Evolutionary conservation across 2,888 invertebrate genomes (phyloP), one percentile per base, ranked within the genome.

Genomic region (Synanthedon tipuliformis): DNA sequence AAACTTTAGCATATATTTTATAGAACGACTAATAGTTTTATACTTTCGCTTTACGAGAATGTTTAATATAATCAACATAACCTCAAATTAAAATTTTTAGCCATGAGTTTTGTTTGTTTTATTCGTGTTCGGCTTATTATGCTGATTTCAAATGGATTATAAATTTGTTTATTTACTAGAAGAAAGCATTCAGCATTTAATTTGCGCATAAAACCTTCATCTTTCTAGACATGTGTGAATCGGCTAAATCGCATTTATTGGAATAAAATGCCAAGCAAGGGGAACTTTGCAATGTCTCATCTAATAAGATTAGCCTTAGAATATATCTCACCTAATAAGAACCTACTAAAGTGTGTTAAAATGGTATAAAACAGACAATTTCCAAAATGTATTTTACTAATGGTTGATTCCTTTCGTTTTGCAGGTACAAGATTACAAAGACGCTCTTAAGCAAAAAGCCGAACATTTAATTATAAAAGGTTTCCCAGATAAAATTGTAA

Each of bases 401-500:
- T 34, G 34, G 34, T 34, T 34, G 3, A 34, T 10, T 34, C 10
- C 34, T 15, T 41, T 49, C 3, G 12, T 15, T 65, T 75, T 88
- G 59, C 84, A 95, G 95, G 95, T 96, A 64, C 93, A 95, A 81
- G 95, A 95, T 66, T 97, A 96, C 84, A 96, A 96, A 87, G 95
- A 96, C 71, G 92, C 93, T 57, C 88, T 96, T 58, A 96, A 95
- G 81, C 90, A 90, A 61, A 95, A 96, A 88, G 96, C 96, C 11
- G 98, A 98, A 75, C 92, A 93, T 62, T 87, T 98, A 57, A 93
- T 98, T 56, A 89, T 95, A 56, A 94, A 93, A 79, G 95, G 94
- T 51, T 97, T 98, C 79, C 98, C 98, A 10, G 94, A 95, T 71
- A 97, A 97, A 80, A 97, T 98, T 64, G 93, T 97, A 7, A 93